Evolutionary conservation across 2,888 invertebrate species (phyloP).

Genomic region (Eristalis arbustorum): DNA sequence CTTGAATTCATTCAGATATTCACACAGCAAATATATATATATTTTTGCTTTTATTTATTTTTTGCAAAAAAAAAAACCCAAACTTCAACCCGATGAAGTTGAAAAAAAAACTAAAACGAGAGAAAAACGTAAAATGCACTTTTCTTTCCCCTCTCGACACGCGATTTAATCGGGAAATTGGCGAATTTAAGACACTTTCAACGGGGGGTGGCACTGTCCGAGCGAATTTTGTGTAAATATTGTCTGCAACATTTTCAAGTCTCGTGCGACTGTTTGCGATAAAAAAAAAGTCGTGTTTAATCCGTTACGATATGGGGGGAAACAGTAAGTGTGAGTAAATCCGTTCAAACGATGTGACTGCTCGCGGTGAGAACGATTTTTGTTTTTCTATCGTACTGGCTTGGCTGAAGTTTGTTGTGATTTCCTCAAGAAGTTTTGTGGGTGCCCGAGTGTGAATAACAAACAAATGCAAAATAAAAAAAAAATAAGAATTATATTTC

Average conservation of each 20-base stretch:
- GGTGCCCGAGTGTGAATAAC: background rate
- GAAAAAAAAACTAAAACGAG: background rate
- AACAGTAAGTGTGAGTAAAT: conserved; percentile 36
- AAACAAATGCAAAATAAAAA: background rate
- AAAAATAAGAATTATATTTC: conserved; percentile 40
- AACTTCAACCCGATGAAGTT: conserved; percentile 9
- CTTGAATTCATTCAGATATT: background rate
- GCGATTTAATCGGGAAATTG: conserved; percentile 10
- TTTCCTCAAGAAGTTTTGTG: conserved; percentile 32
- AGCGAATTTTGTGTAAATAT: conserved; percentile 65
- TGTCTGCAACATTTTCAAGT: conserved; percentile 65
- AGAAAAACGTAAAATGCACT: background rate
- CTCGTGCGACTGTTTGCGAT: conserved; percentile 6
- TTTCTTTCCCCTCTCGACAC: conserved; percentile 1
- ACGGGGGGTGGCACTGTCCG: conserved; percentile 42
- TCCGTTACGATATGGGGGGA: conserved; percentile 34
- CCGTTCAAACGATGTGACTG: conserved; percentile 29
- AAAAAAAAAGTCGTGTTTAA: conserved; percentile 20
- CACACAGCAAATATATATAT: background rate
- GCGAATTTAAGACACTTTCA: conserved; percentile 57
- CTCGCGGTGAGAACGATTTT: conserved; percentile 7
- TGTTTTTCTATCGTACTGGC: background rate
- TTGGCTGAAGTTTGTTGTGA: background rate
- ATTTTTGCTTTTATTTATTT: background rate
- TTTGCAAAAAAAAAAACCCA: background rate